Evolutionary conservation across 2,797 vertebrate genomes (phyloP).

Genomic region (Oreochromis mossambicus): DNA sequence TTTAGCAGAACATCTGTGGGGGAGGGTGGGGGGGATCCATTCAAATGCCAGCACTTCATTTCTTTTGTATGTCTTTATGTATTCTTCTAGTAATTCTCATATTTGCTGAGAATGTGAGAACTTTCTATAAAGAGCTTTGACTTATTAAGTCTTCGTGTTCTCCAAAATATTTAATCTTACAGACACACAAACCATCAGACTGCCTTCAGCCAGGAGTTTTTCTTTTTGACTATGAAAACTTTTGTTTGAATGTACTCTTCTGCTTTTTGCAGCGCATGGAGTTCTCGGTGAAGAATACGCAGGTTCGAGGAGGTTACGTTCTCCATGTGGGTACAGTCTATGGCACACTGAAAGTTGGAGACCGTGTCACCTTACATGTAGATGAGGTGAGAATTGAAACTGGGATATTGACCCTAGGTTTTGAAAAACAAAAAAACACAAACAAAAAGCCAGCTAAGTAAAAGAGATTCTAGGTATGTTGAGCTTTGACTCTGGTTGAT

Average conservation of each 20-base stretch:
- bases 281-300: conserved; percentile 94
- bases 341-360: conserved; percentile 87
- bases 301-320: conserved; percentile 93
- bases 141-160: not conserved
- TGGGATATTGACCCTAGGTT: accelerated
- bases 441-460: not conserved
- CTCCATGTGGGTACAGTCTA: conserved; percentile 91
- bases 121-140: not conserved
- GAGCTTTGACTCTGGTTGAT: not conserved
- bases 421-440: not conserved
- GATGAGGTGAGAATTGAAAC: conserved; percentile 83
- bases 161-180: not conserved
- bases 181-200: not conserved
- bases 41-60: not conserved
- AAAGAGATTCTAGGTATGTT: no score
- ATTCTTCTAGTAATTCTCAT: not conserved
- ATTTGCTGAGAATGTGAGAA: not conserved
- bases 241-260: not conserved
- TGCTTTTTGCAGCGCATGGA: conserved; percentile 83
- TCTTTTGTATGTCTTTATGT: not conserved
- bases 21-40: not conserved
- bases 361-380: conserved; percentile 82
- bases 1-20: not conserved
- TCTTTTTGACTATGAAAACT: not conserved
- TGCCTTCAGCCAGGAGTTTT: not conserved